Conservation (phyloP, 2,113 vertebrate genomes). For the Xiphorhynchus elegans region DNA sequence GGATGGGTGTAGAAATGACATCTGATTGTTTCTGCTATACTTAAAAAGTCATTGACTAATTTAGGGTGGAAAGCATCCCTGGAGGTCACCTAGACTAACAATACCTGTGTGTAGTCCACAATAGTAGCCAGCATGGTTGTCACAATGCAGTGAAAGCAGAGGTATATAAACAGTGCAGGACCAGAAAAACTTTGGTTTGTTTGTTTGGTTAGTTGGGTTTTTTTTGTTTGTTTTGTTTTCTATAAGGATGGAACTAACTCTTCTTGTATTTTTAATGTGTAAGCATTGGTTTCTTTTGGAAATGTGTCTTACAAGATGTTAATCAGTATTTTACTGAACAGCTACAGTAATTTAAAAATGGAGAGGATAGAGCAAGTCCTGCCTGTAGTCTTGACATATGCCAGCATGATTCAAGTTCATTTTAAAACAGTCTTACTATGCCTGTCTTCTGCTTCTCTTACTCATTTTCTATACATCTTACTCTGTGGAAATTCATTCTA, state of each 20-base stretch:
- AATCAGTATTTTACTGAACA: not conserved
- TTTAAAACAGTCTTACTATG: not conserved
- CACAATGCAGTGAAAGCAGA: not conserved
- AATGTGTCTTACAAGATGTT: not conserved
- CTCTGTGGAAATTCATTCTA: not conserved
- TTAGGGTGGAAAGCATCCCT: not conserved
- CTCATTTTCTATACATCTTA: not conserved
- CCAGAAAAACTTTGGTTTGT: not conserved
- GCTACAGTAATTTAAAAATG: not conserved
- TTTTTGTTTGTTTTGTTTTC: not conserved
- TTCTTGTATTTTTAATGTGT: not conserved
- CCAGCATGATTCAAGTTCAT: not conserved
- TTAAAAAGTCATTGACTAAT: not conserved
- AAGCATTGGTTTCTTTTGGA: not conserved
- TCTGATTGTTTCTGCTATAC: not conserved
- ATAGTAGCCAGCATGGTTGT: fast-evolving
- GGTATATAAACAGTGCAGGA: not conserved
- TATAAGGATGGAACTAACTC: not conserved
- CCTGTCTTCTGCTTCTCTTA: not conserved
- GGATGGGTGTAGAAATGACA: not conserved
- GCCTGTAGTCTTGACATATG: not conserved
- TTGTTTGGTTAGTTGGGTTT: not conserved
- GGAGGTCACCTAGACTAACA: not conserved
- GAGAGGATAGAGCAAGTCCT: not conserved
- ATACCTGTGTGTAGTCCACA: not conserved